Base-by-base conservation (phyloP, 1,140 invertebrate species). In the Drosophila grimshawi region DNA sequence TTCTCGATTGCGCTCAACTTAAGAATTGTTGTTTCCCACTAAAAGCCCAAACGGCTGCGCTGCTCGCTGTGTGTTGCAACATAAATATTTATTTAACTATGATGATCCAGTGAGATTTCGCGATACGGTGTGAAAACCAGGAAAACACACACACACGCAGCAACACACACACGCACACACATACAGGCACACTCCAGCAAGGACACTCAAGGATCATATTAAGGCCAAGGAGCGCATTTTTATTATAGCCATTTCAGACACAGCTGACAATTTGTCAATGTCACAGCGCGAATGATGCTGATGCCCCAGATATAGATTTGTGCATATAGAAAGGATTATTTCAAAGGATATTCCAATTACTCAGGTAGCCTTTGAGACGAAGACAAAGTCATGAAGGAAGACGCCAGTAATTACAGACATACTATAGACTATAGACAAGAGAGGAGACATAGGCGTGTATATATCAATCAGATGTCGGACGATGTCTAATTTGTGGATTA, bases 61-160 rank as follows among this genome's bases (percentile, higher is more conserved):
- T 19, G 19, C 19, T 19, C 19, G 19, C 19, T 19, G 19, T 19
- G 19, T 8, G 55, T 49, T 60, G 51, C 29, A 76, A 78, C 67
- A 86, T 79, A 85, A 89, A 89, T 89, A 90, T 89, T 89, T 89
- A 90, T 90, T 90, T 90, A 86, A 51, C 59, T 85, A 53, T 64
- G 71, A 79, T 85, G 76, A 89, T 85, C 80, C 86, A 81, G 64
- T 46, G 49, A 89, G 76, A 90, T 81, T 89, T 88, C 74, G 55
- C 85, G 69, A 30, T 57, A 59, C 55, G 62, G 86, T 89, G 85
- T 89, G 85, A 89, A 89, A 89, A 79, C 85, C 80, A n/a, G 33
- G 46, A 48, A 88, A 63, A 62, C 33, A 8, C 72, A 52, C 19
- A 19, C 19, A 19, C 19, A 19, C n/a, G n/a, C n/a, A n/a, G n/a